phyloP scores from a whole-genome alignment of 1,140 invertebrate genomes.

The Heliconius himera region DNA sequence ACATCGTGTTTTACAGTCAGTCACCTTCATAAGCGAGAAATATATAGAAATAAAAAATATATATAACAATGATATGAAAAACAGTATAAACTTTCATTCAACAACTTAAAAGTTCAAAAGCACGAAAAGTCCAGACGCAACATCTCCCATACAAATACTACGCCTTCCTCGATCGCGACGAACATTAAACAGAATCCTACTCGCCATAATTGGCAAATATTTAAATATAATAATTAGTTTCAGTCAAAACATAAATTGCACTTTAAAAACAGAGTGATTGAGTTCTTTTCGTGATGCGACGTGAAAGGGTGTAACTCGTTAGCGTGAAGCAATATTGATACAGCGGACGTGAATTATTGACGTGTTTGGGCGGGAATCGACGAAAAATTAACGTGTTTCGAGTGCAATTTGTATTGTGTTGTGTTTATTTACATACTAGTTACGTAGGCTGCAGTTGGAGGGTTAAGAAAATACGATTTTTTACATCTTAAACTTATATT shows the following conservation, averaged over 20 bases:
- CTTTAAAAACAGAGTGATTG: slow-evolving; percentile 34
- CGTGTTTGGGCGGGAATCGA: slow-evolving; percentile 58
- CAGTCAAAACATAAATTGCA: slow-evolving; percentile 27
- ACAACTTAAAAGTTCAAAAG: background rate
- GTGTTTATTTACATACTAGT: background rate
- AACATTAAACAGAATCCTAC: slow-evolving; percentile 48
- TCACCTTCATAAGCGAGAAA: too few relatives aligned
- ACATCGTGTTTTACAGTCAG: too few relatives aligned
- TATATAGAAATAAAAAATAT: background rate
- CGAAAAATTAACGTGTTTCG: slow-evolving; percentile 36
- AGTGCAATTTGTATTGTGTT: background rate
- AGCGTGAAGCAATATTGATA: slow-evolving; percentile 59
- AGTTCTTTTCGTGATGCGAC: slow-evolving; percentile 25
- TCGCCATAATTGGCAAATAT: slow-evolving; percentile 60
- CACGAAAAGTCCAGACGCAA: background rate
- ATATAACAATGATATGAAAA: background rate
- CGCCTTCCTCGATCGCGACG: slow-evolving; percentile 35
- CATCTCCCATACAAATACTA: background rate
- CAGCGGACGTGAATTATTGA: slow-evolving; percentile 52
- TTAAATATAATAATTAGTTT: slow-evolving; percentile 59
- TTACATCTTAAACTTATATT: too few relatives aligned
- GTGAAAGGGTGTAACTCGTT: slow-evolving; percentile 45
- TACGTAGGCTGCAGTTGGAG: too few relatives aligned
- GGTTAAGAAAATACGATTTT: too few relatives aligned
- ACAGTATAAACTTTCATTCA: background rate